Evolutionary conservation across 2,888 invertebrate genomes (phyloP).

Genomic region (Ryuthela nishihirai): DNA sequence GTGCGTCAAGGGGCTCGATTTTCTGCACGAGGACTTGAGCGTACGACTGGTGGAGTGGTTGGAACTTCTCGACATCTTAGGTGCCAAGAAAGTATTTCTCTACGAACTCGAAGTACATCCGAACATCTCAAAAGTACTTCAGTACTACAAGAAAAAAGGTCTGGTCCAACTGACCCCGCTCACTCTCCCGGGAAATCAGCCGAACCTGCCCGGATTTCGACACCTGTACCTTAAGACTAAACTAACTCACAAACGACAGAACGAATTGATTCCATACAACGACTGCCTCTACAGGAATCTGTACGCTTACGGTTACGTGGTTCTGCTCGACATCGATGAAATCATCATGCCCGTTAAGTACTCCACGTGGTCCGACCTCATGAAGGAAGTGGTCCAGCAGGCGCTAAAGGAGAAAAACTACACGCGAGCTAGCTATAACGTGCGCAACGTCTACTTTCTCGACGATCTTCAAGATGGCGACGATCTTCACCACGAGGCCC

Average conservation of each 20-base stretch:
- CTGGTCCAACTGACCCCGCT: slow-evolving; percentile 56
- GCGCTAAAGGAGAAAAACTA: slow-evolving; percentile 63
- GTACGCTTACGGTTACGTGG: slow-evolving; percentile 60
- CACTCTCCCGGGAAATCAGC: slow-evolving; percentile 57
- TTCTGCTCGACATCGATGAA: slow-evolving; percentile 71
- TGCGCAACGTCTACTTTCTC: slow-evolving; percentile 87
- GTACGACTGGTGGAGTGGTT: slow-evolving; percentile 91
- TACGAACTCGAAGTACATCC: slow-evolving; percentile 82
- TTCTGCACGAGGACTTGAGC: slow-evolving; percentile 84
- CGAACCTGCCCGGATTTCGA: slow-evolving; percentile 51
- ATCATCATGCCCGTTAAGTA: slow-evolving; percentile 63
- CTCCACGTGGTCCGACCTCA: slow-evolving; percentile 59
- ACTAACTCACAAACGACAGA: slow-evolving; percentile 65
- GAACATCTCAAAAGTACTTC: slow-evolving; percentile 75
- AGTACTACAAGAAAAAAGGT: slow-evolving; percentile 57
- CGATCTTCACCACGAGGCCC: slow-evolving; percentile 41
- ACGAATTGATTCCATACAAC: slow-evolving; percentile 71
- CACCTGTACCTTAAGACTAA: slow-evolving; percentile 53
- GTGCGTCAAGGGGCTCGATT: slow-evolving; percentile 90
- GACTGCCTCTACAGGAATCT: slow-evolving; percentile 72
- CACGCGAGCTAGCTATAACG: slow-evolving; percentile 75
- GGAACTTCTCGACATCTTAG: slow-evolving; percentile 76
- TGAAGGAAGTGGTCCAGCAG: slow-evolving; percentile 55
- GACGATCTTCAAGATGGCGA: slow-evolving; percentile 70
- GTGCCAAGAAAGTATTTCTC: slow-evolving; percentile 87